Evolutionary conservation across 1,140 invertebrate genomes (phyloP).

Genomic region (Drosophila parabipectinata): DNA sequence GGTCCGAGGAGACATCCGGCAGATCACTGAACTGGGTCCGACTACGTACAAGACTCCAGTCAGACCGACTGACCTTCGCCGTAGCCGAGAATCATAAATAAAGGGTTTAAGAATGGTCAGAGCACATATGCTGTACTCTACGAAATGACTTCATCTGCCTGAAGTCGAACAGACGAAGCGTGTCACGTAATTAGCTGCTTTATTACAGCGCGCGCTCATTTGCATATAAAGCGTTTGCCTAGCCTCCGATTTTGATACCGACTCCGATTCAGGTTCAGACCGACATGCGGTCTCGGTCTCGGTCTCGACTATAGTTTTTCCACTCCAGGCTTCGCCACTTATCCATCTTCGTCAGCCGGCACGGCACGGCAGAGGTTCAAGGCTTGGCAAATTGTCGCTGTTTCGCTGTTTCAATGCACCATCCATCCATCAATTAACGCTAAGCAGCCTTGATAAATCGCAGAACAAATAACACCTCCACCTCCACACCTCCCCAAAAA

Average conservation of each 20-base stretch:
- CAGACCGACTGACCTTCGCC: constrained; percentile 47
- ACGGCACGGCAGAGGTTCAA: constrained; percentile 59
- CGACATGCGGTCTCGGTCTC: constrained; percentile 5
- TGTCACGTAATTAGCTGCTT: constrained; percentile 74
- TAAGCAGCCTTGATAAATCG: constrained; percentile 55
- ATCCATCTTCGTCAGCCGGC: constrained; percentile 42
- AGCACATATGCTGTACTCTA: constrained; percentile 6
- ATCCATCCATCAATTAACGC: constrained; percentile 69
- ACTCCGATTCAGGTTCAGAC: constrained; percentile 19
- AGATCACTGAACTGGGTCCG: constrained; percentile 52
- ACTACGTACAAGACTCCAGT: constrained; percentile 5
- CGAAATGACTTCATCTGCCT: constrained; percentile 63
- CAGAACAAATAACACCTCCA: constrained; percentile 55
- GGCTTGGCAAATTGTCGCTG: constrained; percentile 73
- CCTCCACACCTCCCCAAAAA: constrained; percentile 6
- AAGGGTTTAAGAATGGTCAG: constrained; percentile 42
- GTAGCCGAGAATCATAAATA: constrained; percentile 62
- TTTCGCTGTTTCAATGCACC: constrained; percentile 65
- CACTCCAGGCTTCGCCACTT: constrained; percentile 14
- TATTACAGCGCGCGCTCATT: constrained; percentile 64
- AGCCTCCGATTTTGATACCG: constrained; percentile 21
- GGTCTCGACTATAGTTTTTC: constrained; percentile 20
- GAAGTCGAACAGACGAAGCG: constrained; percentile 65
- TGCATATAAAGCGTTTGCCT: constrained; percentile 67
- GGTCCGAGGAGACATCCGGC: constrained; percentile 72